A percentile compares a stretch with the other conserved stretches of the same genome.
These are phyloP conservation scores for Mus spicilegus DNA, from an alignment of 2,113 vertebrate species.

Conservation along the genomic window DNA sequence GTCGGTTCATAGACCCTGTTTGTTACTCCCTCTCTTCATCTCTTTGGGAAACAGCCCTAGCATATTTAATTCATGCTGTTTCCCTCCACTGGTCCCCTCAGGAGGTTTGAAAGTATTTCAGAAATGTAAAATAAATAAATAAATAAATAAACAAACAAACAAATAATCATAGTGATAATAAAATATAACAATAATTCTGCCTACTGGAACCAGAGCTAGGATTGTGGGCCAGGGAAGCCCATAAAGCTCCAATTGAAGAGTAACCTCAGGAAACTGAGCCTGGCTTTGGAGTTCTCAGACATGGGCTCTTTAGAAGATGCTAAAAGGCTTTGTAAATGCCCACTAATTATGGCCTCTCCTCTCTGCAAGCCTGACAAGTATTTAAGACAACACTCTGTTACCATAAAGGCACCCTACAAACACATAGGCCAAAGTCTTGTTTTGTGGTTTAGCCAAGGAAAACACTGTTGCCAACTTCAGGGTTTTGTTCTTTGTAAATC, in stretches of 20 bases:
- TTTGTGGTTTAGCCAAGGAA: neutral
- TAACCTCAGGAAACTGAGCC: neutral
- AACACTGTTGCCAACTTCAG: slow-evolving; percentile 5
- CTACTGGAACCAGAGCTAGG: slow-evolving; percentile 16
- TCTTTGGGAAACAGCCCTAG: neutral
- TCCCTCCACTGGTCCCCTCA: neutral
- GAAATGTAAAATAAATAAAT: neutral
- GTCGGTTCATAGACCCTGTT: neutral
- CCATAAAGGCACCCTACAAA: slow-evolving; percentile 6
- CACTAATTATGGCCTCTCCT: slow-evolving; percentile 16
- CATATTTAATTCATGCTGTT: neutral
- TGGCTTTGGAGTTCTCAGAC: neutral
- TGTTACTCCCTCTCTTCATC: neutral
- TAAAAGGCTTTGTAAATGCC: slow-evolving; percentile 5
- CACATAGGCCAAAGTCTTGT: neutral
- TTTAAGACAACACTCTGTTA: neutral
- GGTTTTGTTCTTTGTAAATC: slow-evolving; percentile 36
- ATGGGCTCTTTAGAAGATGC: slow-evolving; percentile 21
- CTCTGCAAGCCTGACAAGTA: neutral
- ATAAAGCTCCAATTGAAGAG: neutral
- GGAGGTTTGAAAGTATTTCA: neutral
- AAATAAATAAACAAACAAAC: neutral
- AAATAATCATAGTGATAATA: no score
- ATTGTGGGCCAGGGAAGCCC: neutral
- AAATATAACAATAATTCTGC: neutral